Evolutionary conservation across 2,888 invertebrate species (phyloP), one percentile per base, ranked within the genome.

Genomic region (Drosophila kokeensis): DNA sequence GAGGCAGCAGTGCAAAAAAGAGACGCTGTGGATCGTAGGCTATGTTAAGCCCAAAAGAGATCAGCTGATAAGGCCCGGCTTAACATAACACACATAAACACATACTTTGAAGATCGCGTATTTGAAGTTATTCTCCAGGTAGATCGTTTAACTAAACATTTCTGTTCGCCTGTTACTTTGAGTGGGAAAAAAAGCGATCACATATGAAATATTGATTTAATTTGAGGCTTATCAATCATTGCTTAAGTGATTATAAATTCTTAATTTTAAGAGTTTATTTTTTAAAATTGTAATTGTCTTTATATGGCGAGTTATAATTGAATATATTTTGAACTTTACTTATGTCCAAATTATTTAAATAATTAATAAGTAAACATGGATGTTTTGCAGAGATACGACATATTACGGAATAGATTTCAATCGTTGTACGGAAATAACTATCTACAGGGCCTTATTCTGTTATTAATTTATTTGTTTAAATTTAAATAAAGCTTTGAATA

Each of bases 311-410:
- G n/a, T n/a, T n/a, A n/a, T n/a, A n/a, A n/a, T n/a, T n/a, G n/a
- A n/a, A n/a, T n/a, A n/a, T n/a, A n/a, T n/a, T 8, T n/a, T 38
- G 8, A 1, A 3, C 0, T 4, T 40, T 5, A n/a, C n/a, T 21
- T n/a, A 21, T 42, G 21, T 5, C 2, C 4, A n/a, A 42, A 21
- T 42, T 21, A 42, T 42, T 21, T 45, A 45, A 13, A 7, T 2
- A 15, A 36, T 7, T 15, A 38, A 18, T 8, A 38, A 18, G 3
- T 7, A 45, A 15, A 15, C 13, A 7, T 15, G 13, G 21, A 1
- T 15, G 7, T 45, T 45, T 21, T 21, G 45, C 21, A 21, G 13
- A 21, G 21, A 45, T 11, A 6, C 42, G 21, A 6, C 6, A 21
- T 21, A 42, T 21, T 1, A 13, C 2, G 21, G 4, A 45, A 24